A percentile compares a stretch with the other conserved stretches of the same genome.
Conservation (phyloP, 2,888 invertebrate genomes). For the Pandemis corylana region DNA sequence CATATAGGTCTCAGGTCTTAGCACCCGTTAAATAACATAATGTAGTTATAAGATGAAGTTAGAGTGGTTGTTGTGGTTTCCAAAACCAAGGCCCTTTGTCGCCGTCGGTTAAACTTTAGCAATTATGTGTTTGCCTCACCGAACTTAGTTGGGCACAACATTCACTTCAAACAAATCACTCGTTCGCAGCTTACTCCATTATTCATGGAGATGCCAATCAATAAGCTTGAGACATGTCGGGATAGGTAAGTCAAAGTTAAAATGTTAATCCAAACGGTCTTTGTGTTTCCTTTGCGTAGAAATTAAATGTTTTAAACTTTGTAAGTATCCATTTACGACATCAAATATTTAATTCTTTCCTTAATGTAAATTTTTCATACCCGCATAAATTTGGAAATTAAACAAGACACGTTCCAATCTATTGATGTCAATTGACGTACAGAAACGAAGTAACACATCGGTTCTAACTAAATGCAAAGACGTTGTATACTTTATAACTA, state of each 20-base stretch:
- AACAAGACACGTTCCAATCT: too few relatives aligned
- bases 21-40: neutral
- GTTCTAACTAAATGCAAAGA: too few relatives aligned
- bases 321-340: too few relatives aligned
- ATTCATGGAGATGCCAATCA: constrained; percentile 43
- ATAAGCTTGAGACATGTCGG: constrained; percentile 12
- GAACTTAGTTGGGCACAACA: constrained; percentile 44
- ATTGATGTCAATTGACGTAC: too few relatives aligned
- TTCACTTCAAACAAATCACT: constrained; percentile 29
- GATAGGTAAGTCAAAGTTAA: neutral
- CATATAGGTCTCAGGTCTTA: neutral
- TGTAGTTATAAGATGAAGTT: constrained; percentile 28
- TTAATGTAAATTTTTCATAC: too few relatives aligned
- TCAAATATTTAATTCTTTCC: too few relatives aligned
- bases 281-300: neutral
- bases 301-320: neutral
- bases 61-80: constrained; percentile 5
- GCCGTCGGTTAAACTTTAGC: constrained; percentile 50
- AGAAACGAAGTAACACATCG: too few relatives aligned
- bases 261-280: neutral
- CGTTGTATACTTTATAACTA: neutral
- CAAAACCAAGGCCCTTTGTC: constrained; percentile 24
- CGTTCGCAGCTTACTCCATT: constrained; percentile 38
- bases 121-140: constrained; percentile 48
- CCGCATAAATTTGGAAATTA: too few relatives aligned